These are phyloP conservation scores for Electrophaes corylata DNA, from an alignment of 2,888 invertebrate species.

Conservation along the genomic window DNA sequence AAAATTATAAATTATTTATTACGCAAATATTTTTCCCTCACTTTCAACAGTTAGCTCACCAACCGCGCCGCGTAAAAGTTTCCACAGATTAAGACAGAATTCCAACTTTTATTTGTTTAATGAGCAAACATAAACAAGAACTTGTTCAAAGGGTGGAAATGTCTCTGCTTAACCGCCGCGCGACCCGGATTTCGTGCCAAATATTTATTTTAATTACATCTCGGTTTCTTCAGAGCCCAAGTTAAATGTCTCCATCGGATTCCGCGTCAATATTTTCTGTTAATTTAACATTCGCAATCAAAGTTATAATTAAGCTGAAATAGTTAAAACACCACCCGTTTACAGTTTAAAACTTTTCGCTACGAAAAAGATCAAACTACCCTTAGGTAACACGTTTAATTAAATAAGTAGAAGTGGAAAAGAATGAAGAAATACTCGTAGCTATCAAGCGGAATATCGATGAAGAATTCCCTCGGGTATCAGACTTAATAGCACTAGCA, in stretches of 20 bases:
- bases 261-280: conserved; percentile 60
- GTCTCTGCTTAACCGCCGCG: conserved; percentile 77
- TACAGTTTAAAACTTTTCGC: conserved; percentile 11
- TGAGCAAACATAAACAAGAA: conserved; percentile 82
- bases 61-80: conserved; percentile 58
- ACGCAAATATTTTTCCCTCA: conserved; percentile 50
- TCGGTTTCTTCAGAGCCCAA: conserved; percentile 68
- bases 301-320: conserved; percentile 37
- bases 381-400: conserved; percentile 23
- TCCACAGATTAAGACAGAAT: conserved; percentile 68
- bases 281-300: conserved; percentile 49
- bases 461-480: conserved; percentile 57
- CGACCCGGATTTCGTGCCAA: conserved; percentile 80
- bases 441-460: conserved; percentile 52
- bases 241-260: conserved; percentile 68
- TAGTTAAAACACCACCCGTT: conserved; percentile 25
- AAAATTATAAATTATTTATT: conserved; percentile 49
- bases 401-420: conserved; percentile 41
- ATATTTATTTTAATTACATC: conserved; percentile 83
- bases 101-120: conserved; percentile 79
- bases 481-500: conserved; percentile 58
- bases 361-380: conserved; percentile 30
- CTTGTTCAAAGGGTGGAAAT: conserved; percentile 81
- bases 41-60: conserved; percentile 39
- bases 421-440: conserved; percentile 39